A percentile compares a stretch with the other conserved stretches of the same genome.
These are phyloP conservation scores for Chironomus riparius DNA, from an alignment of 2,888 invertebrate genomes.

Conservation along the genomic window DNA sequence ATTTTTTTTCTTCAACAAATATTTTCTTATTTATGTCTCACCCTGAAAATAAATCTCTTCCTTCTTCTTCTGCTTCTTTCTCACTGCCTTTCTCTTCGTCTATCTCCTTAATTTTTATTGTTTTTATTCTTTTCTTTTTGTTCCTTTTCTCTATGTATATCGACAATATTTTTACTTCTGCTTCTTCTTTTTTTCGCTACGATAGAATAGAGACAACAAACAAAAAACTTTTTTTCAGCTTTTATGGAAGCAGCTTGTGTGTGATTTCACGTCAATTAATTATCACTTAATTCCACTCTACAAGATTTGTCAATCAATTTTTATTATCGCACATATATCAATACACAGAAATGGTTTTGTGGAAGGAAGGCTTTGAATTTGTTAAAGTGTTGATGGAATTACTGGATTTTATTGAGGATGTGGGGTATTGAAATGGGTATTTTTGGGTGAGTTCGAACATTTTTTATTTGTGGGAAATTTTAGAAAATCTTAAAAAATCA, in stretches of 20 bases:
- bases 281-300: conserved; percentile 2
- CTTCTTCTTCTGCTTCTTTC: neutral
- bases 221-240: neutral
- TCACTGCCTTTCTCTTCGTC: neutral
- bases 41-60: no score
- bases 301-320: conserved; percentile 5
- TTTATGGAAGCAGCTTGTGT: neutral
- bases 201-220: neutral
- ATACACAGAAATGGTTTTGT: no score
- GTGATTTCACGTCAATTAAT: neutral
- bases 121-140: neutral
- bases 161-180: neutral
- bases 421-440: no score
- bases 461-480: no score
- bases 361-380: no score
- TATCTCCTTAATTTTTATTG: neutral
- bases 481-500: no score
- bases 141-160: neutral
- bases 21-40: no score
- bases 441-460: no score
- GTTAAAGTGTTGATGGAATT: no score
- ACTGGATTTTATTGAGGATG: neutral
- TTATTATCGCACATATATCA: neutral
- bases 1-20: no score
- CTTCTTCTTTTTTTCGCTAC: neutral